A percentile compares a stretch with the other conserved stretches of the same genome.
Evolutionary conservation across 2,888 invertebrate species (phyloP).

Genomic region (Agriopis aurantiaria): DNA sequence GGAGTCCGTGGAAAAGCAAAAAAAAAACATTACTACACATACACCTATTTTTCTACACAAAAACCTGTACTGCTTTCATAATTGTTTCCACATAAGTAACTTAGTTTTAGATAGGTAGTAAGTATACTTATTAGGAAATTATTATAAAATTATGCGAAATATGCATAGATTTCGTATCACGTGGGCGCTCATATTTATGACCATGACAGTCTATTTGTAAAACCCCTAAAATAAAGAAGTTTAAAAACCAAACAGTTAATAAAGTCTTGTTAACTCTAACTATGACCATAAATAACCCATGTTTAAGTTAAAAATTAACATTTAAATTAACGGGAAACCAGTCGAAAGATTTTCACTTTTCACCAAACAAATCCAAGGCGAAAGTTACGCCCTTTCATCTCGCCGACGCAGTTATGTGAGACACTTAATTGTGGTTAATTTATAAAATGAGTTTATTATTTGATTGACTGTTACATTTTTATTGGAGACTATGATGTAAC

Average conservation of each 20-base stretch:
- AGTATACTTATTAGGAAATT: slow-evolving; percentile 13
- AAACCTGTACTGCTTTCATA: too few relatives aligned
- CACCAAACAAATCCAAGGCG: slow-evolving; percentile 39
- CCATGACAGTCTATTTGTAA: slow-evolving; percentile 34
- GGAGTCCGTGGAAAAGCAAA: too few relatives aligned
- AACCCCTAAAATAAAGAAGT: slow-evolving; percentile 34
- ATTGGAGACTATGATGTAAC: slow-evolving; percentile 26
- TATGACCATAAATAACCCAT: slow-evolving; percentile 42
- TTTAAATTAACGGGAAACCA: slow-evolving; percentile 44
- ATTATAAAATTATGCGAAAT: slow-evolving; percentile 14
- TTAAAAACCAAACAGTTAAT: slow-evolving; percentile 31
- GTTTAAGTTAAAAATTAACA: slow-evolving; percentile 46
- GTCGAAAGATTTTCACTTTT: slow-evolving; percentile 46
- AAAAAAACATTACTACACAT: too few relatives aligned
- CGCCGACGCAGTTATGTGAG: slow-evolving; percentile 26
- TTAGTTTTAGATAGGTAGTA: background rate
- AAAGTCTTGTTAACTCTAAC: slow-evolving; percentile 38
- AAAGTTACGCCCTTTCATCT: slow-evolving; percentile 39
- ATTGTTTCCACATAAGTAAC: background rate
- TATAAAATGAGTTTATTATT: slow-evolving; percentile 32
- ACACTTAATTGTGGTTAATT: slow-evolving; percentile 27
- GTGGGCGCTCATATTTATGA: slow-evolving; percentile 28
- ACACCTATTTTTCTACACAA: too few relatives aligned
- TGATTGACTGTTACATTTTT: slow-evolving; percentile 29
- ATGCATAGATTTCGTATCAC: slow-evolving; percentile 11